Conservation (phyloP, 2,888 invertebrate species). For the Drosophila mulleri region DNA sequence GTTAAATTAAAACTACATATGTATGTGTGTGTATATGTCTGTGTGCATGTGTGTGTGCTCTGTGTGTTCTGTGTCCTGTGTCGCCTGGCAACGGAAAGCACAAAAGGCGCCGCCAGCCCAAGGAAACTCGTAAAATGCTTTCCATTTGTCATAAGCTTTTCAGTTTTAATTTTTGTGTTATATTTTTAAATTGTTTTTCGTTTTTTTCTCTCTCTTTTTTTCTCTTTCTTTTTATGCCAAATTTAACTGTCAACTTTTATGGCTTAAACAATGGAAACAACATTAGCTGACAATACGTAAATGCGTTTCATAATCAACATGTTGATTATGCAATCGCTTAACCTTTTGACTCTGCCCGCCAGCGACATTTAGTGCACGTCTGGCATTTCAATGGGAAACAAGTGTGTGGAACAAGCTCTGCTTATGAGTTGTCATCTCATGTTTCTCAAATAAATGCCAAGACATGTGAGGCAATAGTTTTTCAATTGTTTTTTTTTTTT, state of each 20-base stretch:
- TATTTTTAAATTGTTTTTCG: background rate
- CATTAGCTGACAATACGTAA: constrained; percentile 15
- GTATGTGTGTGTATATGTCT: constrained; percentile 8
- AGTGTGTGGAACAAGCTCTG: background rate
- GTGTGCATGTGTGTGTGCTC: constrained; percentile 3
- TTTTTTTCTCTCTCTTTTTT: background rate
- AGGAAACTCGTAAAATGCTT: constrained; percentile 39
- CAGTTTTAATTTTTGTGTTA: background rate
- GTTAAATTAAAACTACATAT: constrained; percentile 69
- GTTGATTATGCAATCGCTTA: constrained; percentile 14
- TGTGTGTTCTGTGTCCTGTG: constrained; percentile 4
- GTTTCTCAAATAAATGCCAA: constrained; percentile 4
- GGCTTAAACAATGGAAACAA: constrained; percentile 11
- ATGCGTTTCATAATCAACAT: constrained; percentile 25
- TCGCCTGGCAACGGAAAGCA: constrained; percentile 26
- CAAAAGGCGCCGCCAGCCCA: constrained; percentile 37
- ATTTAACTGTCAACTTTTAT: constrained; percentile 30
- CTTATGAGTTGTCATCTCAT: background rate
- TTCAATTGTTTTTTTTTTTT: constrained; percentile 7
- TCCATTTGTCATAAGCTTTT: constrained; percentile 39
- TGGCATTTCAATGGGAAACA: constrained; percentile 2
- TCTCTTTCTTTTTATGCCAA: constrained; percentile 3
- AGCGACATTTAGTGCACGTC: background rate
- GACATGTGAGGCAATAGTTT: constrained; percentile 1
- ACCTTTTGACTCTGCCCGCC: background rate